A percentile compares a stretch with the other conserved stretches of the same genome.
phyloP scores from a whole-genome alignment of 2,888 invertebrate species.

The Oligia latruncula region DNA sequence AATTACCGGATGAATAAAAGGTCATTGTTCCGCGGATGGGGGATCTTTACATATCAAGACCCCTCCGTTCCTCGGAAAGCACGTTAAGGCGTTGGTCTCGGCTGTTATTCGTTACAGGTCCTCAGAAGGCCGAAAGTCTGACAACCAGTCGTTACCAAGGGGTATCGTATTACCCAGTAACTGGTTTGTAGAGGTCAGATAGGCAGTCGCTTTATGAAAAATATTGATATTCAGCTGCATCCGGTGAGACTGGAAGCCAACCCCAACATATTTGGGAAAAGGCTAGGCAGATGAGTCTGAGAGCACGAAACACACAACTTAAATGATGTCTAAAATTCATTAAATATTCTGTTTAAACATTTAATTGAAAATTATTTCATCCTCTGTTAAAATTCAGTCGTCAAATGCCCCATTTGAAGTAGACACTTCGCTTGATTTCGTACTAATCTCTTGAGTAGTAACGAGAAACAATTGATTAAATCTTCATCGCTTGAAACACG shows the following conservation, averaged over 20 bases:
- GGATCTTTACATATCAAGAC: neutral
- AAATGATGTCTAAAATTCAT: neutral
- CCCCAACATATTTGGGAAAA: neutral
- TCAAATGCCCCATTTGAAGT: constrained; percentile 1
- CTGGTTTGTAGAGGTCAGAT: neutral
- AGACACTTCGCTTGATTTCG: constrained; percentile 22
- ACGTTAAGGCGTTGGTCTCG: neutral
- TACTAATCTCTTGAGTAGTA: constrained; percentile 41
- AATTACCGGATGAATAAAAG: constrained; percentile 1
- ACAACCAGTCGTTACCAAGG: neutral
- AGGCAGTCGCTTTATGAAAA: neutral
- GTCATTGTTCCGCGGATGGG: neutral
- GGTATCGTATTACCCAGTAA: neutral
- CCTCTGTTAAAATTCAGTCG: constrained; percentile 5
- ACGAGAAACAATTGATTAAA: constrained; percentile 44
- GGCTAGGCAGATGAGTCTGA: neutral
- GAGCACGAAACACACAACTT: neutral
- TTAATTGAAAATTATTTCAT: constrained; percentile 26
- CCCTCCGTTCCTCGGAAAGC: neutral
- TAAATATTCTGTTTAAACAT: constrained; percentile 3
- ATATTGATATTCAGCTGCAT: neutral
- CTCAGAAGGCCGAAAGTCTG: neutral
- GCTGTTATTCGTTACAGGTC: neutral
- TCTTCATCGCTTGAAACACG: constrained; percentile 32
- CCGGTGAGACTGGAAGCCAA: neutral